Base-by-base conservation (phyloP, 2,113 vertebrate genomes). In the Psettodes erumei region DNA sequence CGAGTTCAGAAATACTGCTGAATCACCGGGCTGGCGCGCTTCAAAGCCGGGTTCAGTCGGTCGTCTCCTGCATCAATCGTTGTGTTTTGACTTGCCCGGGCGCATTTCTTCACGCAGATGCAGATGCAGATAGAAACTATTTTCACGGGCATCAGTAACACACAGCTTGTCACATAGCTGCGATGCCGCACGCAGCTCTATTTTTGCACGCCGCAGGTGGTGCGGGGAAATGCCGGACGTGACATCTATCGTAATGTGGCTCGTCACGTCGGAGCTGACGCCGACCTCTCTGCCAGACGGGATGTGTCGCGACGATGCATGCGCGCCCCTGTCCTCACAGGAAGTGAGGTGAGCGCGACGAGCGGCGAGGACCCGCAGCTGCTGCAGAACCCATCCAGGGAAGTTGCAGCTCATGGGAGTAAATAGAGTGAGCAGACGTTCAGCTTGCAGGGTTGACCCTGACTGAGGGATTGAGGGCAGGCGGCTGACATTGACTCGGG, bases 1-100 rank as follows among this genome's bases (percentile, higher is more conserved):
- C 72, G 51, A 71, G 75, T 81, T 77, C 66, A 71, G n/a, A 67
- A 88, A 84, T 74, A 77, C 71, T 82, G 86, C 91, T 88, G 91
- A 91, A 67, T 93, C 88, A 90, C 73, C 9, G 54, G 48, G 33
- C 32, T 47, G 47, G 30, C 65, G 38, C 38, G 60, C 61, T 81
- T 79, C 63, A 82, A 70, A 84, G 76, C 60, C 66, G 50, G 38
- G 19, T 80, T 81, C 58, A 77, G 67, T 77, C 77, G 61, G 55
- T 56, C 63, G 75, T 72, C 81, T 81, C 71, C 89, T 65, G 62
- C 74, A 81, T 89, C 88, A 75, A 80, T 92, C 77, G 90, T 59
- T 40, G 45, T 51, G 82, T 83, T 81, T 82, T 77, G 81, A 42
- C 32, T 81, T 67, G 66, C 79, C 65, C 45, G 11, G 40, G 40